Percentiles rank a stretch among this genome's conserved stretches.
Conservation (phyloP, 2,888 invertebrate species). For the Periphyllus acericola region DNA sequence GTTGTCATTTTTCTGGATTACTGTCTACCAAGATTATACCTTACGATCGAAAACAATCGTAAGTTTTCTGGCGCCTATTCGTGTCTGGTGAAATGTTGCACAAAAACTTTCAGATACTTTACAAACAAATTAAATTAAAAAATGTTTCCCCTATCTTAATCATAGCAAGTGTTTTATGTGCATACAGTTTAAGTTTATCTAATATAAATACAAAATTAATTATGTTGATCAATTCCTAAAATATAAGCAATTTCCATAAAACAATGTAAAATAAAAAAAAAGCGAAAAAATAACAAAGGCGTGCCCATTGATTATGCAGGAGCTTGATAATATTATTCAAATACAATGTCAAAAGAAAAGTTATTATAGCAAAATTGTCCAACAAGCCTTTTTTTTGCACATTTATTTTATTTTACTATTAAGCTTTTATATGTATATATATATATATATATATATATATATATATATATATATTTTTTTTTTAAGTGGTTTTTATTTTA, state of each 20-base stretch:
- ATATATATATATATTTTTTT: too few relatives aligned
- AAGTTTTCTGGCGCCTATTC: conserved; percentile 30
- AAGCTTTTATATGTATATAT: neutral
- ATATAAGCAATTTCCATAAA: neutral
- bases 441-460: neutral
- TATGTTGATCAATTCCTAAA: conserved; percentile 23
- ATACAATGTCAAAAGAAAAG: conserved; percentile 48
- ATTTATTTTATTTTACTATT: conserved; percentile 26
- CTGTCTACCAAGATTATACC: conserved; percentile 32
- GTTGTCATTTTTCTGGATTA: conserved; percentile 36
- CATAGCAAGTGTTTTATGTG: neutral
- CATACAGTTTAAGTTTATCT: conserved; percentile 3
- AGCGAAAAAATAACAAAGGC: conserved; percentile 27
- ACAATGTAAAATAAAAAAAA: neutral
- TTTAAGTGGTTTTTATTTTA: neutral
- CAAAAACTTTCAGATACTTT: neutral
- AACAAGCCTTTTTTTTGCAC: conserved; percentile 6
- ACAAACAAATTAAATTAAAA: conserved; percentile 23
- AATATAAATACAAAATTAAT: conserved; percentile 18
- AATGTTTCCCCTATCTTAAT: neutral
- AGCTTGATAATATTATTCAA: conserved; percentile 34
- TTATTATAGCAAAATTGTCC: conserved; percentile 45
- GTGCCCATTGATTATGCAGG: conserved; percentile 19
- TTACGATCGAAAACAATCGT: conserved; percentile 34
- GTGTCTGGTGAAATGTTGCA: neutral